Evolutionary conservation across 2,888 invertebrate genomes (phyloP), one percentile per base, ranked within the genome.

Genomic region (Calephelis perditalis): DNA sequence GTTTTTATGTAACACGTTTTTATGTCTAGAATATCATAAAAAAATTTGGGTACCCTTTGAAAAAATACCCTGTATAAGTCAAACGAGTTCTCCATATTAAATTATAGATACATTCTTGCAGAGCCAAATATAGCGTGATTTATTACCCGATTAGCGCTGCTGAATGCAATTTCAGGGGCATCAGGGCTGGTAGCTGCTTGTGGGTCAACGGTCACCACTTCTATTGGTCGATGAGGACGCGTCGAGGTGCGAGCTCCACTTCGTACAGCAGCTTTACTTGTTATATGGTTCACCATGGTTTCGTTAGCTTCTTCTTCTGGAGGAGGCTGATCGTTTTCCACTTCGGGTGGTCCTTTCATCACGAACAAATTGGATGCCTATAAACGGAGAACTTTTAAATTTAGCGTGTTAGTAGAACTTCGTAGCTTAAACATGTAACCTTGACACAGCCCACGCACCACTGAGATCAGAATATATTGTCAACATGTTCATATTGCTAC

Each of bases 71-170:
- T n/a, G n/a, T n/a, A 26, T 26, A 26, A 26, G 26, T 26, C 26
- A 26, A 26, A 3, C 26, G 26, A 26, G 26, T 26, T 26, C 26
- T 26, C 26, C 26, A 3, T 26, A 26, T 26, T 26, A 26, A 26
- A 3, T 26, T 26, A 26, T 26, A 4, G 4, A 26, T 26, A 26
- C 26, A 26, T 26, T 26, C 26, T 26, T 40, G 40, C 40, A 40
- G 40, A 4, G 4, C 40, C 40, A 1, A 40, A 40, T 40, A 40
- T 40, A 40, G 40, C 40, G 8, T 40, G 40, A 7, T 40, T 40
- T 8, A 40, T 81, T 78, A 94, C 94, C 67, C 95, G 91, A 68
- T 93, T 94, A 47, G 93, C 92, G 68, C 89, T 92, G 67, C 91
- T 94, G 64, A 92, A 92, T 0, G 93, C 93, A 0, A 91, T 86